Conservation (phyloP, 2,888 invertebrate species). For the Ochropleura plecta region DNA sequence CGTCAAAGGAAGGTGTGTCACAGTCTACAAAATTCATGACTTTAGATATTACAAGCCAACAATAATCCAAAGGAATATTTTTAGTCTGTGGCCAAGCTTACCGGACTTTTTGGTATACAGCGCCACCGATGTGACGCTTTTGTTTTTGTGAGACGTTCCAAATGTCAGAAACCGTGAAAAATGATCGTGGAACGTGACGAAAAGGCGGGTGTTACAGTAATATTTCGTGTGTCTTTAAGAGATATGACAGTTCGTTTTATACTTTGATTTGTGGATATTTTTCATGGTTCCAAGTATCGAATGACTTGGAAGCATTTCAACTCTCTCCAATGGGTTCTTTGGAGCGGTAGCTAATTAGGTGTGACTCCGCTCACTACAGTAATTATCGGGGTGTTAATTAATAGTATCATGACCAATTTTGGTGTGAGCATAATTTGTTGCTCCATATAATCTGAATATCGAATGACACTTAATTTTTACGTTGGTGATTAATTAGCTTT, state of each 20-base stretch:
- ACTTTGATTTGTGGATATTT: constrained; percentile 56
- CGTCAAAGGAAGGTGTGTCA: constrained; percentile 9
- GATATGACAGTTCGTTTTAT: constrained; percentile 66
- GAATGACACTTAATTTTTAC: constrained; percentile 52
- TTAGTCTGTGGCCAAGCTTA: constrained; percentile 45
- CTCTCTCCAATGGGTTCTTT: constrained; percentile 18
- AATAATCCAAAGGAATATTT: constrained; percentile 31
- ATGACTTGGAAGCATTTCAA: constrained; percentile 47
- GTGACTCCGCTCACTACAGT: constrained; percentile 31
- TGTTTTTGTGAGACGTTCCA: constrained; percentile 70
- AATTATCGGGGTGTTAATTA: constrained; percentile 56
- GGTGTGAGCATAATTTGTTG: constrained; percentile 49
- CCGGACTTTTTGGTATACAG: constrained; percentile 37
- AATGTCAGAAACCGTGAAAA: constrained; percentile 72
- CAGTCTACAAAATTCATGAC: constrained; percentile 24
- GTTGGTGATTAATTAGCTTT: constrained; percentile 53
- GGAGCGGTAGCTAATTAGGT: constrained; percentile 35
- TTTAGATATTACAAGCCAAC: not conserved
- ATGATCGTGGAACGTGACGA: constrained; percentile 73
- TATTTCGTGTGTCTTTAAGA: constrained; percentile 64
- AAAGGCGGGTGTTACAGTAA: constrained; percentile 63
- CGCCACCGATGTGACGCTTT: constrained; percentile 58
- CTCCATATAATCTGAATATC: constrained; percentile 46
- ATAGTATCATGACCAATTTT: constrained; percentile 38
- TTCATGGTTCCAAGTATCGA: constrained; percentile 48